Percentiles rank a stretch among this genome's conserved stretches.
Conservation (phyloP, 2,113 vertebrate genomes). For the Clarias macrocephalus region DNA sequence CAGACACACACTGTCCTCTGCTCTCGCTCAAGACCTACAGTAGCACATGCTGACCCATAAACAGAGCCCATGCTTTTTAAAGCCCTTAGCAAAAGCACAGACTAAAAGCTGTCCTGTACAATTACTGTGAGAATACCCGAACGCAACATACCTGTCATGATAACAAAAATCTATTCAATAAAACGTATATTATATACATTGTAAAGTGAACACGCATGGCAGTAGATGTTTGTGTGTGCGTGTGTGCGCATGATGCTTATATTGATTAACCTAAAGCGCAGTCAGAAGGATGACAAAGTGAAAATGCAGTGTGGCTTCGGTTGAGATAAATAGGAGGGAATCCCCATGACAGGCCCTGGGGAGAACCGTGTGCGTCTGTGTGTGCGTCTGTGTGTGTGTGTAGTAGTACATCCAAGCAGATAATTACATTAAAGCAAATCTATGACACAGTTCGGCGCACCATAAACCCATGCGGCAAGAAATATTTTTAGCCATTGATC, state of each 20-base stretch:
- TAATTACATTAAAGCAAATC: not conserved
- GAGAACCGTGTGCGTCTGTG: not conserved
- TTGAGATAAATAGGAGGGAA: slow-evolving; percentile 20
- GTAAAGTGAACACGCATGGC: not conserved
- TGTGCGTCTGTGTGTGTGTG: not conserved
- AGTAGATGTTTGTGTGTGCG: not conserved
- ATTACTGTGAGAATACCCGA: not conserved
- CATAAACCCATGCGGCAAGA: slow-evolving; percentile 25
- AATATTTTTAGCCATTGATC: not conserved
- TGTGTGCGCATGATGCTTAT: not conserved
- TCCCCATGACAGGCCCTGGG: slow-evolving; percentile 20
- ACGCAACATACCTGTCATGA: not conserved
- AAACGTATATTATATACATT: not conserved
- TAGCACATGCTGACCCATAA: slow-evolving; percentile 11
- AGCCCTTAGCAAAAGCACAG: slow-evolving; percentile 21
- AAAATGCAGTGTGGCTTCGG: slow-evolving; percentile 24
- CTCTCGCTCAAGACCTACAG: slow-evolving; percentile 11
- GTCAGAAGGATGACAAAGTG: slow-evolving; percentile 9
- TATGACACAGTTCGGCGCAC: not conserved
- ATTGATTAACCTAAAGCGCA: slow-evolving; percentile 28
- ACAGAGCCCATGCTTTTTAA: slow-evolving; percentile 29
- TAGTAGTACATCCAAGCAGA: not conserved
- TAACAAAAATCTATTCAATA: not conserved
- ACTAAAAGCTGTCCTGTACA: slow-evolving; percentile 15
- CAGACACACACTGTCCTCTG: slow-evolving; percentile 7